These are phyloP conservation scores for Nanorana parkeri DNA, from an alignment of 2,113 vertebrate species.

Conservation along the genomic window DNA sequence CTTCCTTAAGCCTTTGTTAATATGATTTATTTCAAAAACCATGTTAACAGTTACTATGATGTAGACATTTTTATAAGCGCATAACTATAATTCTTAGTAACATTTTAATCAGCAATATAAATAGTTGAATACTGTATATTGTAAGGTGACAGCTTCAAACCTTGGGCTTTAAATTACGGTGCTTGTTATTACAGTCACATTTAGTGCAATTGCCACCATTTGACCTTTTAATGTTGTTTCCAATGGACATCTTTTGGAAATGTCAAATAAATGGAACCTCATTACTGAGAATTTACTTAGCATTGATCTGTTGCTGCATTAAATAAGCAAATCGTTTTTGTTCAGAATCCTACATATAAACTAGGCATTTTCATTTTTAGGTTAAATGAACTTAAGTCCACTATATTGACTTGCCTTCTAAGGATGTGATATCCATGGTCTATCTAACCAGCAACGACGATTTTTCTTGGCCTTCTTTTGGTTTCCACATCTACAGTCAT, in stretches of 20 bases:
- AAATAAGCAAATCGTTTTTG: conserved; percentile 58
- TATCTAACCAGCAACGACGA: too few relatives aligned
- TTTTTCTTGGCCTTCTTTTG: too few relatives aligned
- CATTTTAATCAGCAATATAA: conserved; percentile 42
- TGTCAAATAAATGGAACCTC: conserved; percentile 66
- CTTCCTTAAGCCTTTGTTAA: too few relatives aligned
- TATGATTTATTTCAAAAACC: too few relatives aligned
- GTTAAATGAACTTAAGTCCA: too few relatives aligned
- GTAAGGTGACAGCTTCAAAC: conserved; percentile 40
- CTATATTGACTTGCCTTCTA: too few relatives aligned
- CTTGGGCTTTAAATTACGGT: conserved; percentile 49
- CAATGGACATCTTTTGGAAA: conserved; percentile 62
- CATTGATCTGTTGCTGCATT: conserved; percentile 62
- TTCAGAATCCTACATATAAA: too few relatives aligned
- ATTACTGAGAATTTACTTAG: conserved; percentile 64
- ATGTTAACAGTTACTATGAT: too few relatives aligned
- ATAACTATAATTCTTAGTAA: conserved; percentile 2
- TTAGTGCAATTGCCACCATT: conserved; percentile 52
- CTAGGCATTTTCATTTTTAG: too few relatives aligned
- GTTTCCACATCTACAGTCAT: too few relatives aligned
- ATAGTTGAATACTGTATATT: conserved; percentile 57
- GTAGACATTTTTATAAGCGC: too few relatives aligned
- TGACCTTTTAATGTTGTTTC: conserved; percentile 59
- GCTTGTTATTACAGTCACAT: conserved; percentile 58
- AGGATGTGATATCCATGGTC: too few relatives aligned